phyloP scores from a whole-genome alignment of 2,888 invertebrate genomes.

The Caenorhabditis afra region DNA sequence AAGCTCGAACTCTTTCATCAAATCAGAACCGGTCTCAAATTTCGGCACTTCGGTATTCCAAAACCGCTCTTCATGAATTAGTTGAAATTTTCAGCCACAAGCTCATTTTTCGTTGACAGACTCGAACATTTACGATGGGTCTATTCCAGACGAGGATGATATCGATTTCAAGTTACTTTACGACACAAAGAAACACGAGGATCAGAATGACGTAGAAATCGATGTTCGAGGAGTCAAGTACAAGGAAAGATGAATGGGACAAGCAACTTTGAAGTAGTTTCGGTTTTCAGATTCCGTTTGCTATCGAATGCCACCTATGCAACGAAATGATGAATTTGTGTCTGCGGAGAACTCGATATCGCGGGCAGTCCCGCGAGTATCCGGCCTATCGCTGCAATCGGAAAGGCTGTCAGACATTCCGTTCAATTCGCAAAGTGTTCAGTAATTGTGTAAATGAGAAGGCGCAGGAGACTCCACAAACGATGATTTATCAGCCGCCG shows the following conservation, averaged over 20 bases:
- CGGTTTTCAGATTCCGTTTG: constrained; percentile 53
- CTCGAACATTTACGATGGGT: constrained; percentile 31
- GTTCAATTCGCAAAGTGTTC: constrained; percentile 63
- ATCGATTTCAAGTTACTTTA: constrained; percentile 17
- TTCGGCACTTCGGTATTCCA: too few relatives aligned
- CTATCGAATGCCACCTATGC: constrained; percentile 63
- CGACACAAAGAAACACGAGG: not conserved
- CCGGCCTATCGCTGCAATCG: constrained; percentile 65
- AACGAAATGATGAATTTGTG: constrained; percentile 64
- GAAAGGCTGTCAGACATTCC: constrained; percentile 68
- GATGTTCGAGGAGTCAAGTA: constrained; percentile 49
- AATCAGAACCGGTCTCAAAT: too few relatives aligned
- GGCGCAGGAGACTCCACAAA: not conserved
- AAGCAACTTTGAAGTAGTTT: not conserved
- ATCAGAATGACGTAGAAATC: constrained; percentile 35
- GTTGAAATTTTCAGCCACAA: too few relatives aligned
- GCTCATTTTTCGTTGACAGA: not conserved
- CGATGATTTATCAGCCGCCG: constrained; percentile 20
- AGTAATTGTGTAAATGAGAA: not conserved
- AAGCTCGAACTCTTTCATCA: too few relatives aligned
- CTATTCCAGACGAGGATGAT: constrained; percentile 21
- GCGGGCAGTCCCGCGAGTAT: constrained; percentile 58
- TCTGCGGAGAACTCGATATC: constrained; percentile 60
- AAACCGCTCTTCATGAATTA: too few relatives aligned
- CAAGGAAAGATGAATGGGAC: not conserved